A percentile compares a stretch with the other conserved stretches of the same genome.
phyloP scores from a whole-genome alignment of 2,888 invertebrate genomes.

The Petrolisthes cinctipes region DNA sequence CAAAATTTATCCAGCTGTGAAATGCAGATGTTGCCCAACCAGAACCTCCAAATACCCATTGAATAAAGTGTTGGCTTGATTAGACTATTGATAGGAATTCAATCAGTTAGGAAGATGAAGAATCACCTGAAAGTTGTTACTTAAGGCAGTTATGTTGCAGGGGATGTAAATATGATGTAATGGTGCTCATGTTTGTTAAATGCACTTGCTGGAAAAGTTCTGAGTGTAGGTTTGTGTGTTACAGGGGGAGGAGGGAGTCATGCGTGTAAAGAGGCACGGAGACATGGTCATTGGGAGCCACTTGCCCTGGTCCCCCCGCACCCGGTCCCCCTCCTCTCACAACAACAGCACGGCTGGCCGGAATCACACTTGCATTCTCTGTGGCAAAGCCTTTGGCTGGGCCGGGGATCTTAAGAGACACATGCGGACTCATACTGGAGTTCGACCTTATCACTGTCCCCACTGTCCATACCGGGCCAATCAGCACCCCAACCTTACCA shows the following conservation, averaged over 20 bases:
- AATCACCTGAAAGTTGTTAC: no score
- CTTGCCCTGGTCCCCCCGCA: conserved; percentile 33
- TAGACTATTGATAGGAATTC: no score
- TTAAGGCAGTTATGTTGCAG: background rate
- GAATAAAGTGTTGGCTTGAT: background rate
- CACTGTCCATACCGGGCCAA: conserved; percentile 61
- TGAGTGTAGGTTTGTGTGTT: conserved; percentile 60
- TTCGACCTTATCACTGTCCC: conserved; percentile 60
- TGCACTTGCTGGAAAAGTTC: conserved; percentile 19
- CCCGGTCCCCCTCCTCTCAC: conserved; percentile 40
- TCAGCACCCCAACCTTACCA: conserved; percentile 55
- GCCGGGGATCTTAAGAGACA: conserved; percentile 59
- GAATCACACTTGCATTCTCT: conserved; percentile 50
- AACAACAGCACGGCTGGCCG: conserved; percentile 12
- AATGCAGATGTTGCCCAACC: conserved; percentile 9
- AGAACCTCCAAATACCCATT: conserved; percentile 21
- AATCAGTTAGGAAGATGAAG: no score
- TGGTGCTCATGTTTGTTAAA: conserved; percentile 37
- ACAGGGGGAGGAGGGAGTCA: conserved; percentile 51
- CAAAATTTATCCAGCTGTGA: conserved; percentile 8
- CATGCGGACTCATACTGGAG: conserved; percentile 62
- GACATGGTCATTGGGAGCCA: conserved; percentile 34
- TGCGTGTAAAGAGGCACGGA: conserved; percentile 49
- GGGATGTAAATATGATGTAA: background rate
- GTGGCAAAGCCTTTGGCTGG: conserved; percentile 60